Evolutionary conservation across 2,113 vertebrate genomes (phyloP).

Genomic region (Silurus meridionalis): DNA sequence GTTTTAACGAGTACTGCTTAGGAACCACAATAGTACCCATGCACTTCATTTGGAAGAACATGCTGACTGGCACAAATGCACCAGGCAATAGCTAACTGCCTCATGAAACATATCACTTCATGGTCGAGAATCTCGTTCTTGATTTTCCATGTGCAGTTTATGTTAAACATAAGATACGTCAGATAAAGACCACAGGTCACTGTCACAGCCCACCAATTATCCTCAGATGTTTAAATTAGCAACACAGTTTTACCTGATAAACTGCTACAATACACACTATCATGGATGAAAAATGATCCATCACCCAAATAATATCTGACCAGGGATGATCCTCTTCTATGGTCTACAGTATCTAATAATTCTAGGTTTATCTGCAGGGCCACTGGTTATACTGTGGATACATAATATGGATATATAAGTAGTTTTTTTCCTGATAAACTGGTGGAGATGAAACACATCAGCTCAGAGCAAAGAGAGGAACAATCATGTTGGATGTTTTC

Average conservation of each 20-base stretch:
- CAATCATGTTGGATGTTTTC: neutral
- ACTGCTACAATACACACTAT: neutral
- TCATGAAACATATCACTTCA: neutral
- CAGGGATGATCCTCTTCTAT: neutral
- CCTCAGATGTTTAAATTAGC: neutral
- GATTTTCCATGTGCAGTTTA: neutral
- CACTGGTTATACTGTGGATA: neutral
- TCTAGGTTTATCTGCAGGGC: neutral
- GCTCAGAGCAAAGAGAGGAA: neutral
- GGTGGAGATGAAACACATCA: neutral
- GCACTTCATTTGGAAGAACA: neutral
- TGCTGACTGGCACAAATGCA: neutral
- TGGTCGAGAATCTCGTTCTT: neutral
- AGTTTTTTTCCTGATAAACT: neutral
- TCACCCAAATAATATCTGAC: neutral
- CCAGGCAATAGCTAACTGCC: neutral
- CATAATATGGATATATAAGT: no score
- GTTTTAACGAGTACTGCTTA: neutral
- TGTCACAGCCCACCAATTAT: neutral
- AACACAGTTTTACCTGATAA: neutral
- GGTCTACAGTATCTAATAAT: neutral
- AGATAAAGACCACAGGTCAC: neutral
- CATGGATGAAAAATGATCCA: neutral
- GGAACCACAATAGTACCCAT: neutral
- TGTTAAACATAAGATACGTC: neutral